These are phyloP conservation scores for Saccopteryx leptura DNA, from an alignment of 2,113 vertebrate genomes.

Conservation along the genomic window DNA sequence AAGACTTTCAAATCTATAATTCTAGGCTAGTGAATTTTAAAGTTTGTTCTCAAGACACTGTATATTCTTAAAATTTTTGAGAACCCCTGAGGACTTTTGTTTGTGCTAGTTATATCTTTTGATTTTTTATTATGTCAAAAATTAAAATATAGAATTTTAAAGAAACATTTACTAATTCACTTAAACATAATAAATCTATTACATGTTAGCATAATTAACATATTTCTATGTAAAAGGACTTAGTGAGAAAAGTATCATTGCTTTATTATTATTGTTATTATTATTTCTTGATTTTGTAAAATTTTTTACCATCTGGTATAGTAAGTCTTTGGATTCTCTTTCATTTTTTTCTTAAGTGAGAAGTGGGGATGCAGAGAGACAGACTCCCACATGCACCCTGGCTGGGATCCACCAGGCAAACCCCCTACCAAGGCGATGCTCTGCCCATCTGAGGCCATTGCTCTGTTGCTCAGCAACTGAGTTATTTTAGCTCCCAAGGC, in stretches of 20 bases:
- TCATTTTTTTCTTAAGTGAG: too few species aligned
- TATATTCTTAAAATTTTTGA: background rate
- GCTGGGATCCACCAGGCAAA: too few species aligned
- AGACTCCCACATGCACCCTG: too few species aligned
- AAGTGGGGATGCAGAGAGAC: too few species aligned
- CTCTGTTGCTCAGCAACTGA: too few species aligned
- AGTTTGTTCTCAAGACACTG: background rate
- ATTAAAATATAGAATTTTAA: background rate
- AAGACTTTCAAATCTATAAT: background rate
- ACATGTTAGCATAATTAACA: background rate
- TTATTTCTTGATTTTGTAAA: background rate
- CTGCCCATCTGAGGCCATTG: too few species aligned
- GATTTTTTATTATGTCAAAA: background rate
- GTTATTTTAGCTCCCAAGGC: too few species aligned
- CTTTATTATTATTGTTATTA: background rate
- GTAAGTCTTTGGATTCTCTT: background rate
- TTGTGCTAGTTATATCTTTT: background rate
- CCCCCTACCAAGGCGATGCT: too few species aligned
- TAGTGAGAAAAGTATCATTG: background rate
- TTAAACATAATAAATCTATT: background rate
- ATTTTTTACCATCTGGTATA: background rate
- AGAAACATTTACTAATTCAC: background rate
- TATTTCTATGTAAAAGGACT: slow-evolving; percentile 14
- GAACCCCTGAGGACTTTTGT: background rate
- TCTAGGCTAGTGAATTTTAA: background rate